Evolutionary conservation across 2,797 vertebrate species (phyloP).

Genomic region (Falco berigora): DNA sequence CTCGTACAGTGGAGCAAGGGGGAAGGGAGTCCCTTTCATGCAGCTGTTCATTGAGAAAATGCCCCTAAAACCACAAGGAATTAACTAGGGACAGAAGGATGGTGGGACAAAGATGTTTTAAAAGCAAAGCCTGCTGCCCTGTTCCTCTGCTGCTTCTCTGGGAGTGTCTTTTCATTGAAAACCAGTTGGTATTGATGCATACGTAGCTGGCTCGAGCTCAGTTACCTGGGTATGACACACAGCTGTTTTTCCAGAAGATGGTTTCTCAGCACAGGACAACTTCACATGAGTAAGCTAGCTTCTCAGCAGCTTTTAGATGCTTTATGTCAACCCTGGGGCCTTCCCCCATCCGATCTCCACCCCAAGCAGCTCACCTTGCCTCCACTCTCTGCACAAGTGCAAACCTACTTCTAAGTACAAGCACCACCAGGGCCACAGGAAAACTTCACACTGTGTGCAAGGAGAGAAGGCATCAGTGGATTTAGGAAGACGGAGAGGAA

Average conservation of each 20-base stretch:
- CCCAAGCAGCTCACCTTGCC: background rate
- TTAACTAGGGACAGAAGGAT: background rate
- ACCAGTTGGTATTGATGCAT: background rate
- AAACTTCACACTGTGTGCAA: background rate
- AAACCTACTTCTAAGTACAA: background rate
- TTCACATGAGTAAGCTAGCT: accelerated
- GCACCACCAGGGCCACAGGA: background rate
- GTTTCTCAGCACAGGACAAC: background rate
- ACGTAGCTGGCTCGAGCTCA: accelerated
- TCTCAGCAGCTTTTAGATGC: background rate
- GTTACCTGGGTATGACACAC: background rate
- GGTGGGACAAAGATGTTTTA: background rate
- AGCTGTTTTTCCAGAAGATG: background rate
- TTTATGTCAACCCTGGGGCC: background rate
- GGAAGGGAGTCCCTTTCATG: background rate
- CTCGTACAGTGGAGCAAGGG: background rate
- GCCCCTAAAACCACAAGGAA: background rate
- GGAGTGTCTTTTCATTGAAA: background rate
- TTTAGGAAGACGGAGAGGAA: background rate
- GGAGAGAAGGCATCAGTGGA: background rate
- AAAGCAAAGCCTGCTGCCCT: background rate
- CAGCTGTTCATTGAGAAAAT: background rate
- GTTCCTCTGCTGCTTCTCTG: background rate
- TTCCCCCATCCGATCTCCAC: background rate
- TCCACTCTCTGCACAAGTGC: accelerated